Evolutionary conservation across 2,888 invertebrate species (phyloP).

Genomic region (Drosophila prolongata): DNA sequence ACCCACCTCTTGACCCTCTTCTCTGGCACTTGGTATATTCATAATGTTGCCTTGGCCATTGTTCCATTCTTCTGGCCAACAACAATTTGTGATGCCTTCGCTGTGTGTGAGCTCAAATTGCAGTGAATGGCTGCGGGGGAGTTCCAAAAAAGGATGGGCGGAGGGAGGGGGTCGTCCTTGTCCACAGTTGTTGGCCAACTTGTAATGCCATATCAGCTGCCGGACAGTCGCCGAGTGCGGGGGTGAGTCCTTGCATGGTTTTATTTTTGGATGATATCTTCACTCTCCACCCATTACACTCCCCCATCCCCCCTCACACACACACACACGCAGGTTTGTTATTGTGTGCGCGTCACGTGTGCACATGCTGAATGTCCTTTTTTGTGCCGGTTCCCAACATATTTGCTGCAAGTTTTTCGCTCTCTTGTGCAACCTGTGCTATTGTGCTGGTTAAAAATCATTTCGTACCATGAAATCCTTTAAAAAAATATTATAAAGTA

Average conservation of each 20-base stretch:
- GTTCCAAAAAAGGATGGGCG: slow-evolving; percentile 9
- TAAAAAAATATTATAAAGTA: slow-evolving; percentile 22
- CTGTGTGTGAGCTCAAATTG: slow-evolving; percentile 57
- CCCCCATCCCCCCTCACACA: slow-evolving; percentile 10
- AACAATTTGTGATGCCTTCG: slow-evolving; percentile 42
- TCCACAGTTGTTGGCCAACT: slow-evolving; percentile 70
- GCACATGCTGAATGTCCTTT: slow-evolving; percentile 38
- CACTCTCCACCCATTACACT: slow-evolving; percentile 8
- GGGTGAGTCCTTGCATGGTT: slow-evolving; percentile 24
- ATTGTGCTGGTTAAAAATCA: slow-evolving; percentile 38
- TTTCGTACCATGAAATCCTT: slow-evolving; percentile 12
- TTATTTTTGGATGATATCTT: slow-evolving; percentile 44
- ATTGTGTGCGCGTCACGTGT: slow-evolving; percentile 26
- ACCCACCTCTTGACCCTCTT: slow-evolving; percentile 13
- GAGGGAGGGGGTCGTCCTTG: slow-evolving; percentile 47
- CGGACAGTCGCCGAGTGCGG: slow-evolving; percentile 51
- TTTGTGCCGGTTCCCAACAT: slow-evolving; percentile 24
- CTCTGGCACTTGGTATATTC: slow-evolving; percentile 36
- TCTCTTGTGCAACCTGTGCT: slow-evolving; percentile 3
- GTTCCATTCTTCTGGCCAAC: slow-evolving; percentile 39
- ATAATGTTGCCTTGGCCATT: slow-evolving; percentile 47
- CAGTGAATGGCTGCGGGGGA: slow-evolving; percentile 58
- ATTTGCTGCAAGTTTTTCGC: slow-evolving; percentile 30
- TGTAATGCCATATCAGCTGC: slow-evolving; percentile 74
- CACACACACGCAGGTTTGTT: slow-evolving; percentile 21